Evolutionary conservation across 2,797 vertebrate genomes (phyloP).

Genomic region (Syndactyla subalaris): DNA sequence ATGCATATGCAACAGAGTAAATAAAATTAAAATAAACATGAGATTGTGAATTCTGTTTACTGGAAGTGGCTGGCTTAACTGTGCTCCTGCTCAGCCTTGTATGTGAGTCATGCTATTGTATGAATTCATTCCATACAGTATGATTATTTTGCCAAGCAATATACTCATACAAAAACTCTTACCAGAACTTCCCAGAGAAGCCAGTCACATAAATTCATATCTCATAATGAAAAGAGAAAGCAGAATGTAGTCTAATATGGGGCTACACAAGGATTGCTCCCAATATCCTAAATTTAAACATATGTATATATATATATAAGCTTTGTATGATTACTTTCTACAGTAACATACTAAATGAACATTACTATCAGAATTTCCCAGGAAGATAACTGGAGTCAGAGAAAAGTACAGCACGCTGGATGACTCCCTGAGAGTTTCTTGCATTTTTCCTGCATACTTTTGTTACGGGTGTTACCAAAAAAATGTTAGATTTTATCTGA

Average conservation of each 20-base stretch:
- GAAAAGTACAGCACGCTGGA: not conserved
- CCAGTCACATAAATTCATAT: slow-evolving; percentile 15
- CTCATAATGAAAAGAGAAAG: not conserved
- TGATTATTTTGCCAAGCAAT: slow-evolving; percentile 58
- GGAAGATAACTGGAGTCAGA: not conserved
- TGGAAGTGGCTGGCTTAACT: slow-evolving; percentile 48
- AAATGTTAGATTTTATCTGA: not conserved
- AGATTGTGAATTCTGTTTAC: slow-evolving; percentile 53
- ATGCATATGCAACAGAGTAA: slow-evolving; percentile 52
- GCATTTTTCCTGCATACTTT: not conserved
- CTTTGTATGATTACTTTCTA: not conserved
- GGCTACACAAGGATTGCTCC: not conserved
- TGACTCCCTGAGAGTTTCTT: not conserved
- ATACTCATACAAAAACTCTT: not conserved
- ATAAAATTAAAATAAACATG: slow-evolving; percentile 55
- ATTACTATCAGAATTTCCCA: not conserved
- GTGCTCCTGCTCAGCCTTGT: slow-evolving; percentile 13
- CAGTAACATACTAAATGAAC: not conserved
- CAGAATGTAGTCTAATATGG: not conserved
- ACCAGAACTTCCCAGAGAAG: slow-evolving; percentile 52
- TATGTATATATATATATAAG: not conserved
- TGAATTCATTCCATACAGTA: slow-evolving; percentile 31
- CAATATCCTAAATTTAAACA: not conserved
- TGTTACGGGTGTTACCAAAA: not conserved
- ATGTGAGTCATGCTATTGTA: slow-evolving; percentile 48